These are phyloP conservation scores for Drosophila ercepeae DNA, from an alignment of 1,140 invertebrate species.

Conservation along the genomic window DNA sequence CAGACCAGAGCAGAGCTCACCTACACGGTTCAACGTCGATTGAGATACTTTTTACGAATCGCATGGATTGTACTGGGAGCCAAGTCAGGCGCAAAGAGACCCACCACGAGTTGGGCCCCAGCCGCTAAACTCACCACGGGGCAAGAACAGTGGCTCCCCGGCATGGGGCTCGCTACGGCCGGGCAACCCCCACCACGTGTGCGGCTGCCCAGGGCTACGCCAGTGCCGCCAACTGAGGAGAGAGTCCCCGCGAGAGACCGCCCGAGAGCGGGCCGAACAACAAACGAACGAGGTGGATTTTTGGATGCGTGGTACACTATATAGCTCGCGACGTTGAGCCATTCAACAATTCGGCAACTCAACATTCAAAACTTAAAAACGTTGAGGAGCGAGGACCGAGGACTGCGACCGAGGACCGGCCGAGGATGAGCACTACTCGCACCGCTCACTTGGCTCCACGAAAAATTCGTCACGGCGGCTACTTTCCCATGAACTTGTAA, in stretches of 20 bases:
- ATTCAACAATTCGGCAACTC: conserved; percentile 33
- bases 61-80: not conserved
- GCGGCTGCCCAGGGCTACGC: conserved; percentile 30
- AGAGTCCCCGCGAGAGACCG: not conserved
- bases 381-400: conserved; percentile 2
- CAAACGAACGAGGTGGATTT: conserved; percentile 27
- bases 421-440: not conserved
- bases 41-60: conserved; percentile 23
- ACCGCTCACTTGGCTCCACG: conserved; percentile 66
- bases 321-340: conserved; percentile 50
- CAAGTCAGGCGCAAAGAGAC: conserved; percentile 14
- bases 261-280: conserved; percentile 10
- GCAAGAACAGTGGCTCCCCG: conserved; percentile 37
- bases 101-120: conserved; percentile 25
- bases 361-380: conserved; percentile 31
- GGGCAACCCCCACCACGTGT: conserved; percentile 19
- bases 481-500: conserved; percentile 78
- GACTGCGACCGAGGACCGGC: not conserved
- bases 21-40: conserved; percentile 55
- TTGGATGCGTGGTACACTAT: conserved; percentile 25
- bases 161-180: not conserved
- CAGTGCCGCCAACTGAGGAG: conserved; percentile 13
- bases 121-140: conserved; percentile 29
- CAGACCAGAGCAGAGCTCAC: conserved; percentile 41
- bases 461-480: conserved; percentile 48